Base-by-base conservation (phyloP, 2,888 invertebrate genomes). In the Salticus scenicus region DNA sequence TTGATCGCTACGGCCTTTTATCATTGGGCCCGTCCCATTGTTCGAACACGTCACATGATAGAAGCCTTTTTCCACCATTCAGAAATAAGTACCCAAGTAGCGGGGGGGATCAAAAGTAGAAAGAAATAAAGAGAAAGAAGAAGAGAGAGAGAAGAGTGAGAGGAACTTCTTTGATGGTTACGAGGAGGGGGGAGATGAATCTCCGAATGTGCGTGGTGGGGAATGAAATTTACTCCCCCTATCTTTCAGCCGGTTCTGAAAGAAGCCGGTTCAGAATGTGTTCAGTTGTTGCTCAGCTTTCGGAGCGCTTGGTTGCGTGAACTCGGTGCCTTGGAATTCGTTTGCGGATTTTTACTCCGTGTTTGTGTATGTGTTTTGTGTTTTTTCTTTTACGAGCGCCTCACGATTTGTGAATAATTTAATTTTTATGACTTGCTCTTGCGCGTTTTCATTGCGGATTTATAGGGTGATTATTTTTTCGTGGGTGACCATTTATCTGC, bases 1-100 rank as follows among this genome's bases (percentile, higher is more conserved):
- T 82, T 82, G 82, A 82, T 82, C 82, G 76, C 64, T 66, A 30
- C 70, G 70, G 76, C 71, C 76, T 70, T 82, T 82, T 67, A 33
- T 71, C 71, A 71, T 71, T 82, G 70, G 76, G 82, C 82, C 82
- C 82, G 76, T 82, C 82, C 82, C 71, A 82, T 82, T 82, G 82
- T 82, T 82, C 82, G 82, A 66, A 82, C 76, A 82, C 82, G 82
- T 82, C 82, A 82, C 82, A 51, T 67, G 73, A 73, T 67, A 42
- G 73, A 76, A 57, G 74, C 41, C 33, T 75, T 70, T 73, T 70
- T 70, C 81, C 51, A 47, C 82, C 82, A 82, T 82, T 82, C 82
- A 82, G 82, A 82, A 82, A 82, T 71, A 71, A 82, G 82, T 24
- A 57, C 24, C 71, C 71, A 76, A 33, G 31, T 17, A 63, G 51